A percentile compares a stretch with the other conserved stretches of the same genome.
These are phyloP conservation scores for Rhynchomys soricoides DNA, from an alignment of 2,113 vertebrate species.

Conservation along the genomic window DNA sequence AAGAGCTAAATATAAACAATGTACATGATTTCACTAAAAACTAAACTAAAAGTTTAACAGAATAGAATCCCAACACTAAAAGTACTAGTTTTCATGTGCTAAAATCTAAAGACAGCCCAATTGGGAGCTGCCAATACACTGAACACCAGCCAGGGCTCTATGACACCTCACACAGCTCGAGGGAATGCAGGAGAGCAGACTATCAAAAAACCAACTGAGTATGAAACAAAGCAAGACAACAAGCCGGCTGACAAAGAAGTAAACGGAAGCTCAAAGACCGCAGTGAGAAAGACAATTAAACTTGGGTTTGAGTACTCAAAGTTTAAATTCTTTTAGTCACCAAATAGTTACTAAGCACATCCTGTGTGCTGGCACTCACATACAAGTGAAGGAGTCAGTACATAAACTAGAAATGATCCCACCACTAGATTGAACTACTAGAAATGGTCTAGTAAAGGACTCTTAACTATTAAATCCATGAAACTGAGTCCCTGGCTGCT, in stretches of 20 bases:
- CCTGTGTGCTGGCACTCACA: not conserved
- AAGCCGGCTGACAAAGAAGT: not conserved
- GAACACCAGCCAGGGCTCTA: not conserved
- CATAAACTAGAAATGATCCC: not conserved
- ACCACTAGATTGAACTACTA: not conserved
- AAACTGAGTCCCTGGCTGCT: not conserved
- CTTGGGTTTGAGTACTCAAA: not conserved
- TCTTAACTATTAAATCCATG: not conserved
- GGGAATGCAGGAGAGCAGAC: too few relatives aligned
- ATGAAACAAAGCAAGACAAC: not conserved
- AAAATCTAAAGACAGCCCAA: not conserved
- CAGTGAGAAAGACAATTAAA: not conserved
- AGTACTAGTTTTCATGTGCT: not conserved
- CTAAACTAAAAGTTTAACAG: not conserved
- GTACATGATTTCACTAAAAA: not conserved
- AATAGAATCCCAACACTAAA: not conserved
- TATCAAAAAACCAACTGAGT: not conserved
- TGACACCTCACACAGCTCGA: not conserved
- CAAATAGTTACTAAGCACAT: not conserved
- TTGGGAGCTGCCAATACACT: too few relatives aligned
- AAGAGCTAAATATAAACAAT: not conserved
- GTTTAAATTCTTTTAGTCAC: not conserved
- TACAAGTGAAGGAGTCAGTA: not conserved
- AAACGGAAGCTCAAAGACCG: not conserved
- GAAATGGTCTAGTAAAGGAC: not conserved